A percentile compares a stretch with the other conserved stretches of the same genome.
Evolutionary conservation across 2,113 vertebrate species (phyloP).

Genomic region (Circaetus cinerascens): DNA sequence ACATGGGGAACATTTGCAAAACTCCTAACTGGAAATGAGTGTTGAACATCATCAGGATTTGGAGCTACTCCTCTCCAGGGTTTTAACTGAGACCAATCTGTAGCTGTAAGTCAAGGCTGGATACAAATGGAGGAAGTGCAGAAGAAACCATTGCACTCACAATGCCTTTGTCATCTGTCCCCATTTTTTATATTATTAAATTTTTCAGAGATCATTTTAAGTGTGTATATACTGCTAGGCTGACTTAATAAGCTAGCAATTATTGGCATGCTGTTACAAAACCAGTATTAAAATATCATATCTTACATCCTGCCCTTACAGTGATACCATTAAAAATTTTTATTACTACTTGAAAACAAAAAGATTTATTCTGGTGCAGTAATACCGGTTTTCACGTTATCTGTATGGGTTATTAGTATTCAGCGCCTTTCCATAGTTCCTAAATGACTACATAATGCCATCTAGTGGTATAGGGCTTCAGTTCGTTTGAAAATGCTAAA

Average conservation of each 20-base stretch:
- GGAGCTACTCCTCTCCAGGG: neutral
- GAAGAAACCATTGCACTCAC: neutral
- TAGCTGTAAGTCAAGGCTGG: neutral
- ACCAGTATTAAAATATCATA: neutral
- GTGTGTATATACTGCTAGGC: neutral
- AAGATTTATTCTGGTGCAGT: neutral
- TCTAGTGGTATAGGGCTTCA: slow-evolving; percentile 6
- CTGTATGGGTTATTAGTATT: neutral
- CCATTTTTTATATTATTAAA: neutral
- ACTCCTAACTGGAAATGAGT: slow-evolving; percentile 27
- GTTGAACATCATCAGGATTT: neutral
- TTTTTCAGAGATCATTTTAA: neutral
- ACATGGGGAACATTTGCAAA: neutral
- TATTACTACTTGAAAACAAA: neutral
- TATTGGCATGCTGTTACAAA: neutral
- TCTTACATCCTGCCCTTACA: neutral
- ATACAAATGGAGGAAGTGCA: neutral
- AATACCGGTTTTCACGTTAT: neutral
- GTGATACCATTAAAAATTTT: neutral
- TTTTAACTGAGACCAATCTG: neutral
- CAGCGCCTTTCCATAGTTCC: neutral
- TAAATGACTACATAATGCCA: slow-evolving; percentile 23
- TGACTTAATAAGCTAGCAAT: neutral
- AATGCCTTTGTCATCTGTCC: neutral
- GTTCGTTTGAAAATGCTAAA: neutral